Conservation (phyloP, 1,140 invertebrate species). For the Carposina sasakii region DNA sequence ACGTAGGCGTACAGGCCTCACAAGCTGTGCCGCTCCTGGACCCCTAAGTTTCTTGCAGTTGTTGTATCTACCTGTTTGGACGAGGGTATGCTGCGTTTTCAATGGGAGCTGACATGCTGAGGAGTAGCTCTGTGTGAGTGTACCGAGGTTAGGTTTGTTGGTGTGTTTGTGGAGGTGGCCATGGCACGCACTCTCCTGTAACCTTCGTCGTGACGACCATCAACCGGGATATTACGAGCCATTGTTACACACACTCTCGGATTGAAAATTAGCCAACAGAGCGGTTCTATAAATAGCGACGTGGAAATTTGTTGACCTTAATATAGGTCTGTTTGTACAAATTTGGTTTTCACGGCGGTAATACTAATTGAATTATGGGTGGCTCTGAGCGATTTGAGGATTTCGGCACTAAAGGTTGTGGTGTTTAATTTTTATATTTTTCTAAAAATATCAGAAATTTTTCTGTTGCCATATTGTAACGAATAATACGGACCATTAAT, state of each 20-base stretch:
- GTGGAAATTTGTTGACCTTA: neutral
- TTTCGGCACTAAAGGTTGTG: too few species aligned
- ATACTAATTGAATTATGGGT: too few species aligned
- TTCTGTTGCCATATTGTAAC: too few species aligned
- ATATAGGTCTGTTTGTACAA: too few species aligned
- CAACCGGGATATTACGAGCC: neutral
- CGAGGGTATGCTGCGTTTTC: constrained; percentile 38
- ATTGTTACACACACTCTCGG: constrained; percentile 1
- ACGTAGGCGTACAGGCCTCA: constrained; percentile 57
- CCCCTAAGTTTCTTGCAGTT: constrained; percentile 3
- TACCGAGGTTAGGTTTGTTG: constrained; percentile 2
- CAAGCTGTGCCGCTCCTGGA: constrained; percentile 16
- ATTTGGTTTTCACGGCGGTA: too few species aligned
- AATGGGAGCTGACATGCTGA: constrained; percentile 46
- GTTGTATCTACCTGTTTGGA: constrained; percentile 29
- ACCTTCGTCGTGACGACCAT: constrained; percentile 9
- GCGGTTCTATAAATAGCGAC: too few species aligned
- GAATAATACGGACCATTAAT: too few species aligned
- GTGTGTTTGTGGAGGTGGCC: constrained; percentile 27
- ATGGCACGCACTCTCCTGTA: constrained; percentile 7
- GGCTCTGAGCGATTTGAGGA: too few species aligned
- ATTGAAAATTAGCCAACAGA: neutral
- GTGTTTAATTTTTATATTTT: too few species aligned
- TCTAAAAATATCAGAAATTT: too few species aligned
- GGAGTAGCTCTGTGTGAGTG: constrained; percentile 15